phyloP scores from a whole-genome alignment of 2,888 invertebrate genomes.

The Yponomeuta evonymella region DNA sequence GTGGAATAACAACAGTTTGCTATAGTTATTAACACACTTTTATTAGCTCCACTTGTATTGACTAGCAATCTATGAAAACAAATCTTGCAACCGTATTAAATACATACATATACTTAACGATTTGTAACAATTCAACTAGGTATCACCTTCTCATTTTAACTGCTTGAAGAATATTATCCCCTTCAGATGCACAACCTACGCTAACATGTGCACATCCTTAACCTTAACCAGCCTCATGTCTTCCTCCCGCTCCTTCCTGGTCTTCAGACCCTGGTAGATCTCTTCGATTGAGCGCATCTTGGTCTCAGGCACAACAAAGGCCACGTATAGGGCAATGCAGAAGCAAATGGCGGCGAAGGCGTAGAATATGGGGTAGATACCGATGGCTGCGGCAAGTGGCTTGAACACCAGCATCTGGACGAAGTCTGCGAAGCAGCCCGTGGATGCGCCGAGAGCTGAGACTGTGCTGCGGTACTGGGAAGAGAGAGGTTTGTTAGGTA shows the following conservation, averaged over 20 bases:
- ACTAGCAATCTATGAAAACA: no score
- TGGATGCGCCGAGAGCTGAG: slow-evolving; percentile 29
- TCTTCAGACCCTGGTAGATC: slow-evolving; percentile 29
- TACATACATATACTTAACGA: no score
- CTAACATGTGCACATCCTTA: not conserved
- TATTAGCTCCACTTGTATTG: no score
- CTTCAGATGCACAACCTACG: not conserved
- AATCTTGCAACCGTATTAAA: no score
- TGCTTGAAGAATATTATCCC: not conserved
- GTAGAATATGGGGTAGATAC: slow-evolving; percentile 30
- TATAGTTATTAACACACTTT: no score
- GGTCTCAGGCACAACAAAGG: slow-evolving; percentile 32
- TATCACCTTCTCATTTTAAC: no score
- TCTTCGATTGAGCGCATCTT: slow-evolving; percentile 30
- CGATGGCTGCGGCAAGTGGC: slow-evolving; percentile 26
- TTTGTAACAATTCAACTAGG: no score
- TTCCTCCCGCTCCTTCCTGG: slow-evolving; percentile 23
- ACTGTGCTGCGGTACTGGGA: slow-evolving; percentile 34
- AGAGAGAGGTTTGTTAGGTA: not conserved
- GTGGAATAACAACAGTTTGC: no score
- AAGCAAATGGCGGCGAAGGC: slow-evolving; percentile 31
- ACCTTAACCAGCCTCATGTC: slow-evolving; percentile 9
- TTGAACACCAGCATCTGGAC: slow-evolving; percentile 33
- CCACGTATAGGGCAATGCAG: slow-evolving; percentile 26
- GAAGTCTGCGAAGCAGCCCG: slow-evolving; percentile 29